phyloP scores from a whole-genome alignment of 2,797 vertebrate genomes.

The Pseudomugil gertrudae region DNA sequence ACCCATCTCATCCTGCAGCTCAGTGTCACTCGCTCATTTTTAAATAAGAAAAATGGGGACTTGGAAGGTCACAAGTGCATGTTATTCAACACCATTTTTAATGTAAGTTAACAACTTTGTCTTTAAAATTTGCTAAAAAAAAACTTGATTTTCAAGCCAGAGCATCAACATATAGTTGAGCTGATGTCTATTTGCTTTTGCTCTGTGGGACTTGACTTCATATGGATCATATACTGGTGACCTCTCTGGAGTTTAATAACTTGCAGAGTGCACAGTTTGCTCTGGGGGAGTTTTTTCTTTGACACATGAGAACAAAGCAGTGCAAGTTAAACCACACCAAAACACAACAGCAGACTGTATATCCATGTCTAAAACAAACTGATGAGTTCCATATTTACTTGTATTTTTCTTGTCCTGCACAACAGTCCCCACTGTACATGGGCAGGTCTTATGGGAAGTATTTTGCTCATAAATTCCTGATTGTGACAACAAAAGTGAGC shows the following conservation, averaged over 20 bases:
- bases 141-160: not conserved
- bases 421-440: not conserved
- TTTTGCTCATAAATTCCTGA: not conserved
- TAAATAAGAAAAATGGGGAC: not conserved
- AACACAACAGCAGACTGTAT: not conserved
- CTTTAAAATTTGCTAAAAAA: not conserved
- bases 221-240: not conserved
- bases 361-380: not conserved
- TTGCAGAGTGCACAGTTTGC: not conserved
- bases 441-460: not conserved
- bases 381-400: not conserved
- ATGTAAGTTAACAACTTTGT: not conserved
- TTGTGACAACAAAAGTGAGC: not conserved
- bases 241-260: not conserved
- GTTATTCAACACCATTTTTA: no score
- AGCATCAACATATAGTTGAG: not conserved
- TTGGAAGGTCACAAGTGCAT: not conserved
- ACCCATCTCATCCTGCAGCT: not conserved
- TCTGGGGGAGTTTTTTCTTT: not conserved
- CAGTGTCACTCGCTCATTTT: not conserved
- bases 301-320: not conserved
- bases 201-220: not conserved
- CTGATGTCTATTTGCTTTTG: not conserved
- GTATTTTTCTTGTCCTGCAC: not conserved
- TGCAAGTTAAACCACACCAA: not conserved